Conservation (phyloP, 2,797 vertebrate genomes). For the Karalla daura region DNA sequence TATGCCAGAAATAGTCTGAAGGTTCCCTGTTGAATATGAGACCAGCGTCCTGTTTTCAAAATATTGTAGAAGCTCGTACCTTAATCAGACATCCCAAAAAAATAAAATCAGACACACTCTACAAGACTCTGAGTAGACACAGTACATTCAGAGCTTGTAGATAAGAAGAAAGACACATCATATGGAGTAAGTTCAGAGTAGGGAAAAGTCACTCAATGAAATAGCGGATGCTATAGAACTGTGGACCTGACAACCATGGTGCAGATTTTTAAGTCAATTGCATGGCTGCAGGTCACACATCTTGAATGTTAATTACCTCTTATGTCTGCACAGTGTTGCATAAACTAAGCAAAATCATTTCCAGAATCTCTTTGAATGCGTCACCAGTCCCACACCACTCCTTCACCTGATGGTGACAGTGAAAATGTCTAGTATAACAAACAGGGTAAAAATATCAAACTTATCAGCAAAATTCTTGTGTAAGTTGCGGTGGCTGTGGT, state of each 20-base stretch:
- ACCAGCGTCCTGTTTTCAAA: not conserved
- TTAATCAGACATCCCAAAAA: slow-evolving; percentile 31
- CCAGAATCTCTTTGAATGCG: slow-evolving; percentile 18
- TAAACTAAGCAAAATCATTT: slow-evolving; percentile 19
- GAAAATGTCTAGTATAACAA: slow-evolving; percentile 19
- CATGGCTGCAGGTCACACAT: slow-evolving; percentile 17
- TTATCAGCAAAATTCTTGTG: slow-evolving; percentile 29
- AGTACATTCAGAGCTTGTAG: slow-evolving; percentile 1
- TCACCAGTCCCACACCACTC: not conserved
- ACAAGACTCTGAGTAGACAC: slow-evolving; percentile 16
- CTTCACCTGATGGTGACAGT: slow-evolving; percentile 18
- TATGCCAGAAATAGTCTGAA: not conserved
- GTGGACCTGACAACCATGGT: slow-evolving; percentile 9
- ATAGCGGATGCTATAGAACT: slow-evolving; percentile 38
- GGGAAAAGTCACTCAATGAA: slow-evolving; percentile 27
- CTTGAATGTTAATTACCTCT: slow-evolving; percentile 23
- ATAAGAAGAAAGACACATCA: slow-evolving; percentile 19
- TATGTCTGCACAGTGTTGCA: not conserved
- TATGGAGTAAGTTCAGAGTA: slow-evolving; percentile 5
- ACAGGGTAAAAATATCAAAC: slow-evolving; percentile 27
- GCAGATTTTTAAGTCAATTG: slow-evolving; percentile 1
- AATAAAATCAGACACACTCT: slow-evolving; percentile 21
- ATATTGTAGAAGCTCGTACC: slow-evolving; percentile 8
- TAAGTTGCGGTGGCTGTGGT: slow-evolving; percentile 34
- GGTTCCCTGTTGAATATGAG: not conserved